Base-by-base conservation (phyloP, 2,888 invertebrate genomes). In the Dorcus parallelipipedus region DNA sequence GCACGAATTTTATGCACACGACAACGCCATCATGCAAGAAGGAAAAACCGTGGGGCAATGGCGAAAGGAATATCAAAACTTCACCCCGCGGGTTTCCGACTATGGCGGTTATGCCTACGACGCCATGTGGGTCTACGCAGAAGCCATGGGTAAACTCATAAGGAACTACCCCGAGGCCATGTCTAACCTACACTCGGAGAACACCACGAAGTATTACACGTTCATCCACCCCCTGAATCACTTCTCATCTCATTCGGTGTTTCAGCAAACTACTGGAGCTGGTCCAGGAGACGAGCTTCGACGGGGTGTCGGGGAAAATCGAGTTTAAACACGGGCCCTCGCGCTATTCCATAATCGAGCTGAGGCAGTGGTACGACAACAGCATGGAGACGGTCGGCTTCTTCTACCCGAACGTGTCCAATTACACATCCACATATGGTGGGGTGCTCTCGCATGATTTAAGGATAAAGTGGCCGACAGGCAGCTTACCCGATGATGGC, bases 61-160 rank as follows among this genome's bases (percentile, higher is more conserved):
- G 89, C 78, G 80, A 61, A 58, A 78, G 8, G 72, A 76, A 1
- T 85, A 85, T 67, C 72, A 76, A 38, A 41, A 40, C 6, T 39
- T 20, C 26, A 53, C 53, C 9, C 42, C 33, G 9, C 45, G 43
- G 23, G 26, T 55, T 7, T 88, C 87, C 0, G 82, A 84, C 64
- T 91, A 89, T 72, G 88, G 87, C 0, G 88, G 89, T 0, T 91
- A 86, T 72, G 88, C 89, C 0, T 92, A 92, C 69, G 92, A 92
- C 76, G 91, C 90, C 0, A 87, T 91, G 52, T 92, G 92, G 91
- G 86, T 86, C 0, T 91, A 88, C 74, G 91, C 89, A 3, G 77
- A 84, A 40, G 91, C 89, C 0, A 78, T 90, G 33, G 84, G 90
- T 69, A 80, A 83, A 63, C 78, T 92, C 0, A 74, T 88, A 0